Conservation (phyloP, 2,113 vertebrate genomes). For the Pteruthius melanotis region DNA sequence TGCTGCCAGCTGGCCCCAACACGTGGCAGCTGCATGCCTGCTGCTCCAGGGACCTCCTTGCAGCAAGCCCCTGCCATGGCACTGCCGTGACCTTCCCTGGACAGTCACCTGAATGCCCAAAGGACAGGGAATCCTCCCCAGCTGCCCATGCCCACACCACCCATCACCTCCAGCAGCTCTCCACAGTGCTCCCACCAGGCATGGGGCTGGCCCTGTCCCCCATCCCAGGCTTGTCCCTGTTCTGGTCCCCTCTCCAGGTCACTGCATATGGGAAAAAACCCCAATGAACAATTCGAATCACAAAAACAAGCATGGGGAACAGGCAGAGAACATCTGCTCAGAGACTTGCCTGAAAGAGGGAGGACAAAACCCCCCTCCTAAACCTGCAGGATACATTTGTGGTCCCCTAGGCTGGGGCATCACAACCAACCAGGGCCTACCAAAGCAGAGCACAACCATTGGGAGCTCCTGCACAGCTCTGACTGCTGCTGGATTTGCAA, state of each 20-base stretch:
- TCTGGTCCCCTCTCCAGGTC: background rate
- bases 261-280: background rate
- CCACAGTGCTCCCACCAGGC: background rate
- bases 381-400: background rate
- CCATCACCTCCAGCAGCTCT: background rate
- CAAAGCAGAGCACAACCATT: background rate
- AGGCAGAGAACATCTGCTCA: background rate
- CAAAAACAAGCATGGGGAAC: background rate
- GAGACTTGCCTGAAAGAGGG: background rate
- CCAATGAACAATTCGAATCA: accelerated
- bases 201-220: background rate
- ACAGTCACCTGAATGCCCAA: background rate
- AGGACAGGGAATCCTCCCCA: background rate
- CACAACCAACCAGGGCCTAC: background rate
- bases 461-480: background rate
- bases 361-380: background rate
- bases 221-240: background rate
- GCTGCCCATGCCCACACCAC: background rate
- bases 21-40: accelerated
- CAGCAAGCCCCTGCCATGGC: background rate
- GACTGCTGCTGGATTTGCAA: background rate
- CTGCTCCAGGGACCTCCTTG: background rate
- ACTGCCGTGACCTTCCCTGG: background rate
- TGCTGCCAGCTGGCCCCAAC: background rate
- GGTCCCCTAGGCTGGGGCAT: background rate